Evolutionary conservation across 1,140 invertebrate genomes (phyloP), one percentile per base, ranked within the genome.

Genomic region (Asobara japonica): DNA sequence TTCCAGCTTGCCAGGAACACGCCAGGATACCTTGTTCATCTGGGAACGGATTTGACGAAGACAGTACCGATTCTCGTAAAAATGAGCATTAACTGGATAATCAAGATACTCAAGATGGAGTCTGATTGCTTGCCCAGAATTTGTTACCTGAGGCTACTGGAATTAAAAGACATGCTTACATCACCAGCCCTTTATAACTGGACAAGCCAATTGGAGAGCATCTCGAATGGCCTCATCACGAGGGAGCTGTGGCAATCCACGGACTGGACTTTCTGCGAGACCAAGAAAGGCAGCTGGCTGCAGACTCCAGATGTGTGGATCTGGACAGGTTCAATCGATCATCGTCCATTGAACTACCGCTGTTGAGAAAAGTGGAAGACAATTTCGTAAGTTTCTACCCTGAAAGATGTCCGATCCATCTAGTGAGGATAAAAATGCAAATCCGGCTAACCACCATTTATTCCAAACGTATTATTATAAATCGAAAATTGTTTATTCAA

Each of bases 11-110:
- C 71, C 16, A 36, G 25, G 11, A 56, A 56, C 16, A 67, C 67
- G 1, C 71, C 67, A 1, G 56, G 60, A 13, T 75, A 75, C 48
- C 66, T 67, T 1, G 3, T 75, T 7, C 72, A 71, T 56, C 7
- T 30, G 0, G 71, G 73, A 68, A 5, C 45, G 10, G 67, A n/a
- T n/a, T n/a, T n/a, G n/a, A n/a, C n/a, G n/a, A n/a, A n/a, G n/a
- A n/a, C n/a, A n/a, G n/a, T n/a, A n/a, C n/a, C n/a, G 41, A 45
- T n/a, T 10, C 41, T 45, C 8, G 41, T 45, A 3, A 45, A 45
- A 45, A 45, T 45, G 16, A 16, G 41, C n/a, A 45, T 45, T n/a
- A 45, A 45, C 41, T 45, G 41, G 41, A 16, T 45, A 8, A 45
- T 45, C 3, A 45, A 45, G 16, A 45, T 16, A 7, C 41, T 45